Base-by-base conservation (phyloP, 2,888 invertebrate genomes). In the Drosophila quinaria region DNA sequence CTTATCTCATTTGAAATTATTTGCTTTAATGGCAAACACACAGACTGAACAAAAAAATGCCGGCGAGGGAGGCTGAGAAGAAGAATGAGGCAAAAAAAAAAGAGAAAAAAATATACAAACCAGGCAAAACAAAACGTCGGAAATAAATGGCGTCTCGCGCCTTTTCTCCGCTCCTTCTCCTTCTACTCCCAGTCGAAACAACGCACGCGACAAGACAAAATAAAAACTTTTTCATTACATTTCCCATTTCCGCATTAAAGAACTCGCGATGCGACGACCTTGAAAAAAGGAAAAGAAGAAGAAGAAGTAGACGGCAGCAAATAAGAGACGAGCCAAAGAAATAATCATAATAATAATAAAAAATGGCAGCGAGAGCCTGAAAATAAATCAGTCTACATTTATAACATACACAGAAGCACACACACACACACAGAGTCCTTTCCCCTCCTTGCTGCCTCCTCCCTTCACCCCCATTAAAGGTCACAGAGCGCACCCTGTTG, bases 321-420 rank as follows among this genome's bases (percentile, higher is more conserved):
- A 76, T 63, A 47, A 55, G 62, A 51, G 62, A 76, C 75, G 64
- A 70, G 60, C 61, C 67, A 78, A 78, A 81, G 79, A 81, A 89
- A 87, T 85, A 87, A 87, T 87, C 80, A 83, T 85, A 81, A 87
- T 87, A 87, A 83, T 87, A 87, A 85, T 86, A 80, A 82, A 84
- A 64, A 89, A 78, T 89, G 80, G 74, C 82, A 76, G 72, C 70
- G 77, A 83, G 88, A 70, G 82, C 86, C 69, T 66, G 77, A 69
- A 84, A 89, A 87, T 89, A 85, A 89, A 89, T 85, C 88, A 89
- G 89, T 89, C 88, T 89, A 63, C 83, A 77, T 60, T 54, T 46
- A 41, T n/a, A n/a, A n/a, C n/a, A n/a, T 60, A 70, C 71, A 44
- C 61, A 35, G 37, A 6, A 59, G 51, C 44, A 44, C 47, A 19